Conservation (phyloP, 2,113 vertebrate species). For the Archilochus colubris region DNA sequence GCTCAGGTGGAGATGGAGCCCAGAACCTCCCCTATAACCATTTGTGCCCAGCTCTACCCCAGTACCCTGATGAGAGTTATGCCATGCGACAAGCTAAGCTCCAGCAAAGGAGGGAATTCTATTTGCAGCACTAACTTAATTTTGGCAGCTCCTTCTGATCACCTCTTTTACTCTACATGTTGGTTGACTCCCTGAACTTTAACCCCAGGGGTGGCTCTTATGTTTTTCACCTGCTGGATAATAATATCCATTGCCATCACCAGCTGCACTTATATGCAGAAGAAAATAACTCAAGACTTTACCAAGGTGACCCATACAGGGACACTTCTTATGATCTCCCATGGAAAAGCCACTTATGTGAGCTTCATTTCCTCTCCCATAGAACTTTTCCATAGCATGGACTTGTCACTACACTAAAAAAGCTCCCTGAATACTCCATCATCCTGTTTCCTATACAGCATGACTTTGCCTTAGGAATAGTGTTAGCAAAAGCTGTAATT, state of each 20-base stretch:
- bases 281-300: neutral
- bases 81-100: neutral
- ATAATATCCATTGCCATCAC: neutral
- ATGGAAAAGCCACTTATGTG: neutral
- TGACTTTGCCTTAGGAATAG: slow-evolving; percentile 1
- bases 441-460: neutral
- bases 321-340: neutral
- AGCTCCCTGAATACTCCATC: neutral
- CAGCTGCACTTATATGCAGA: neutral
- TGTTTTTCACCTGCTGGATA: neutral
- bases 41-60: neutral
- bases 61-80: accelerated
- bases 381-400: neutral
- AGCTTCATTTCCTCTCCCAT: neutral
- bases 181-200: neutral
- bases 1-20: neutral
- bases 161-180: neutral
- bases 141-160: neutral
- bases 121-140: neutral
- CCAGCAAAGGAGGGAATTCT: neutral
- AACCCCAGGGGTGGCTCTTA: neutral
- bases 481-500: slow-evolving; percentile 54
- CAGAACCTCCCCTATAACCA: neutral
- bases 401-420: neutral
- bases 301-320: neutral